Conservation (phyloP, 2,888 invertebrate genomes). For the Tribolium freemani region DNA sequence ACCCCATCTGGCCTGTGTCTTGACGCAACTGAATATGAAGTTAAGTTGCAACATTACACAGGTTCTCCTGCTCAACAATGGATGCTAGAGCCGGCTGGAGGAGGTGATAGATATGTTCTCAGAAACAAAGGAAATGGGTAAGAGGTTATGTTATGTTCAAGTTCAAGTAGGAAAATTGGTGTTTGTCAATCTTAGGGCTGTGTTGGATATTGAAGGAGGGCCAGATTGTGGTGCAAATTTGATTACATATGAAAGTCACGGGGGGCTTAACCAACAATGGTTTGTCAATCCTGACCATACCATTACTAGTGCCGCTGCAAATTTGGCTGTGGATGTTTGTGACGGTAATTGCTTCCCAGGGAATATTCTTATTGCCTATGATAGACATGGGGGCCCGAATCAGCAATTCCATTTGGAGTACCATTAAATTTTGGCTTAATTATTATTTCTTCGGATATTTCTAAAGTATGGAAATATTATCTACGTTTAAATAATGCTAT, state of each 20-base stretch:
- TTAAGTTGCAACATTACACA: slow-evolving; percentile 19
- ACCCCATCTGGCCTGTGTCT: background rate
- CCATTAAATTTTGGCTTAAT: background rate
- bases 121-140: slow-evolving; percentile 22
- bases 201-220: slow-evolving; percentile 29
- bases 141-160: background rate
- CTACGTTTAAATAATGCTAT: too few species aligned
- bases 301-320: slow-evolving; percentile 22
- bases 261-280: slow-evolving; percentile 30
- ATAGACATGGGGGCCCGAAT: slow-evolving; percentile 32
- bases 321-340: slow-evolving; percentile 19
- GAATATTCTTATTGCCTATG: slow-evolving; percentile 21
- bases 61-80: slow-evolving; percentile 15
- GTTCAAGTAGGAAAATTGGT: background rate
- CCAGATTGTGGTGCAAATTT: slow-evolving; percentile 25
- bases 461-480: too few species aligned
- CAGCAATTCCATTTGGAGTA: slow-evolving; percentile 26
- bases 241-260: slow-evolving; percentile 25
- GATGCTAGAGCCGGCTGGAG: slow-evolving; percentile 6
- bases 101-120: slow-evolving; percentile 1
- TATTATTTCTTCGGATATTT: background rate
- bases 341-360: slow-evolving; percentile 29
- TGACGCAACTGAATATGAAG: slow-evolving; percentile 24
- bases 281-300: slow-evolving; percentile 22
- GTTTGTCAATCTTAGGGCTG: slow-evolving; percentile 4